Evolutionary conservation across 2,797 vertebrate species (phyloP), one percentile per base, ranked within the genome.

Genomic region (Cheirogaleus major): DNA sequence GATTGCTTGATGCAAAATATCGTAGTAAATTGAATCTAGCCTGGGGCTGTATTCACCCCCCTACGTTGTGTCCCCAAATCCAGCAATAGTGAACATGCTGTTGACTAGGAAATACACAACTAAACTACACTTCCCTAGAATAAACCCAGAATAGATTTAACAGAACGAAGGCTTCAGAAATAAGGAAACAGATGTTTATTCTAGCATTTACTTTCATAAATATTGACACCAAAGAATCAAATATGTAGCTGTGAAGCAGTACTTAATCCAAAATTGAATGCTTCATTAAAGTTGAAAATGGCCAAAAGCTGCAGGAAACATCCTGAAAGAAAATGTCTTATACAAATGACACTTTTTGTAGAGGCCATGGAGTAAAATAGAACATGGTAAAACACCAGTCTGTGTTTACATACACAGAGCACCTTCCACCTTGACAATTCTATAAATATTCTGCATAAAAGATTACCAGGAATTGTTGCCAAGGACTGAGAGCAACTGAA

Each of bases 121-220:
- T 57, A 94, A 91, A 93, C 67, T 92, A 83, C 10, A 75, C 35
- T 87, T 85, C 32, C 95, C 50, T 70, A 93, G 75, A 93, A 65
- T 70, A 95, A 93, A 93, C 25, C 55, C 57, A 82, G 73, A 92
- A 95, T 15, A 97, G 93, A 72, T 30, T 70, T 55, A 94, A 91
- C 25, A 87, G 59, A 96, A 91, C 41, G 59, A 97, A 96, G 84
- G 63, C 35, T 97, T 92, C 84, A 92, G 85, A 92, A 97, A 95
- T 92, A 95, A 80, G 32, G 63, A 96, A 94, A 89, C 61, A 97
- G 88, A 88, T 89, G 83, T 96, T 95, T 97, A 97, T 88, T 95
- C 95, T 97, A 94, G 72, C 87, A 95, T 96, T 95, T 85, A 87
- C 43, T 90, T 96, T 90, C 84, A 93, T 88, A 97, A 97, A 97